These are phyloP conservation scores for Ancistrus triradiatus DNA, from an alignment of 2,113 vertebrate genomes.

Conservation along the genomic window DNA sequence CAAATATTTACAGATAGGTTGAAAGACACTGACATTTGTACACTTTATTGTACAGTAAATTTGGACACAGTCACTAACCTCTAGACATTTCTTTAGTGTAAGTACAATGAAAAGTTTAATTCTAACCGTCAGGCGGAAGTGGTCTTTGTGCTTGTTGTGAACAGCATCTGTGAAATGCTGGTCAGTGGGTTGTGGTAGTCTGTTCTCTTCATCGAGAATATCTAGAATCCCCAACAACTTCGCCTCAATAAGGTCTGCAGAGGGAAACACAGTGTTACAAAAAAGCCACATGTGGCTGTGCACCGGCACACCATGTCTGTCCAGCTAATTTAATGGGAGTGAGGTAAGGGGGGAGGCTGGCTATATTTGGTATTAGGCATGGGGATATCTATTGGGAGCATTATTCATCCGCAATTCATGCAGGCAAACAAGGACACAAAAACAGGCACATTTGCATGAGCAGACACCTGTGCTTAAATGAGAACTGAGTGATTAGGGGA, in stretches of 20 bases:
- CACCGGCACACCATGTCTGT: conserved; percentile 13
- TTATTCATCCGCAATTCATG: conserved; percentile 55
- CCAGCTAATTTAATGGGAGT: conserved; percentile 1
- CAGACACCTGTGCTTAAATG: conserved; percentile 68
- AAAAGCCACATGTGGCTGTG: conserved; percentile 21
- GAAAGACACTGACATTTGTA: too few relatives aligned
- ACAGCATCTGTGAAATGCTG: conserved; percentile 88
- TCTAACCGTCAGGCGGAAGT: conserved; percentile 92
- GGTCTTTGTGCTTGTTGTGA: conserved; percentile 93
- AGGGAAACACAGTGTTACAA: conserved; percentile 12
- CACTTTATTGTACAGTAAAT: too few relatives aligned
- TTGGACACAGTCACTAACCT: too few relatives aligned
- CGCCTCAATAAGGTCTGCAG: conserved; percentile 89
- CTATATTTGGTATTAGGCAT: conserved; percentile 26
- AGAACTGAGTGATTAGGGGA: conserved; percentile 60
- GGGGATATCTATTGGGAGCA: conserved; percentile 44
- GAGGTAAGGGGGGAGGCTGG: conserved; percentile 11
- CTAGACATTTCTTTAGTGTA: too few relatives aligned
- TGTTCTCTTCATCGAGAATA: conserved; percentile 97
- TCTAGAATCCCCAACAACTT: conserved; percentile 90
- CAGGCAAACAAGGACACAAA: conserved; percentile 32
- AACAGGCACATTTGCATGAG: conserved; percentile 54
- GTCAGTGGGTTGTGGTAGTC: conserved; percentile 93
- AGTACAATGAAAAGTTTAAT: conserved; percentile 1
- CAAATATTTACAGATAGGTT: too few relatives aligned